Evolutionary conservation across 2,113 vertebrate species (phyloP).

Genomic region (Toxotes jaculatrix): DNA sequence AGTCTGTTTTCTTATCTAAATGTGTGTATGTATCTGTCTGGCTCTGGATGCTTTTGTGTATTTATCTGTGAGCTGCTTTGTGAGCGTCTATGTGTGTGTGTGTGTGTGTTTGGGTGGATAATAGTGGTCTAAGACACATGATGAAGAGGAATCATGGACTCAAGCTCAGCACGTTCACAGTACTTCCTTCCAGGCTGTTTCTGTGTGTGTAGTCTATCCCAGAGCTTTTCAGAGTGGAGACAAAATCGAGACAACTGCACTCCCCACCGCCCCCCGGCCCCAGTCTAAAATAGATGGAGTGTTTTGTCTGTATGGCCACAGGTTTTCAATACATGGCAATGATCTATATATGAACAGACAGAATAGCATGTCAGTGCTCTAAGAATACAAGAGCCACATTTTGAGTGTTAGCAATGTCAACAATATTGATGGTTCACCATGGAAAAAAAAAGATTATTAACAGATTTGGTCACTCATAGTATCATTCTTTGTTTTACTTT

Average conservation of each 20-base stretch:
- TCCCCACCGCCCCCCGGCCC: not conserved
- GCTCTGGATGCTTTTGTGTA: conserved; percentile 25
- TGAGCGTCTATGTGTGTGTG: conserved; percentile 13
- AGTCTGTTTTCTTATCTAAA: conserved; percentile 32
- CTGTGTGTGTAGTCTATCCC: conserved; percentile 46
- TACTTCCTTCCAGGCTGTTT: conserved; percentile 51
- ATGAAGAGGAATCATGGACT: conserved; percentile 19
- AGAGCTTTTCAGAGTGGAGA: conserved; percentile 10
- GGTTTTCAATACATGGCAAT: not conserved
- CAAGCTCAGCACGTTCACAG: conserved; percentile 28
- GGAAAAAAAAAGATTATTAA: too few relatives aligned
- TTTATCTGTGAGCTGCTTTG: conserved; percentile 21
- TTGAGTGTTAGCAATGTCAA: not conserved
- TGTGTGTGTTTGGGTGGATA: conserved; percentile 5
- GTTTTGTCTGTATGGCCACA: not conserved
- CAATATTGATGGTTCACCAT: too few relatives aligned
- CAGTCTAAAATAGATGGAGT: not conserved
- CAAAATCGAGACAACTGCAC: not conserved
- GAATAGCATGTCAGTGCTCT: not conserved
- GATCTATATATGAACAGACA: not conserved
- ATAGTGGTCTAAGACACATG: conserved; percentile 18
- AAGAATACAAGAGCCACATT: not conserved
- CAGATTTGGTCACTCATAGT: not conserved
- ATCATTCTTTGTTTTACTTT: not conserved
- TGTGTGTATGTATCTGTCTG: conserved; percentile 45